phyloP scores from a whole-genome alignment of 2,113 vertebrate species.

The Trichomycterus rosablanca region DNA sequence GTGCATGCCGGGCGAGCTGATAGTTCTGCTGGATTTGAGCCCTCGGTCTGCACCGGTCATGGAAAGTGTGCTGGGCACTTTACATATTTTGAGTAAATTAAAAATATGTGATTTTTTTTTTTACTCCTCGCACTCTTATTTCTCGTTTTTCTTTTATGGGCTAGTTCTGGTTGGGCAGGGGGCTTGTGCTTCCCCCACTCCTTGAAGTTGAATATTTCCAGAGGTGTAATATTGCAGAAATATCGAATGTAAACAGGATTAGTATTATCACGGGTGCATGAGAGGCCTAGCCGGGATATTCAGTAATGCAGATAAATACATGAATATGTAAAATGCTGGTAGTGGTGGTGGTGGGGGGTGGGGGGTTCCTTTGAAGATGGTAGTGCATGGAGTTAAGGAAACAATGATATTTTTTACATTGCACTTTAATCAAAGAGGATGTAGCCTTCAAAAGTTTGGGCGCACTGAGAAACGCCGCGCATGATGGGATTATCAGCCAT shows the following conservation, averaged over 20 bases:
- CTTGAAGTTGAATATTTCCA: conserved; percentile 54
- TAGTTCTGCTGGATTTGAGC: conserved; percentile 72
- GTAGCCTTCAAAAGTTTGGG: conserved; percentile 3
- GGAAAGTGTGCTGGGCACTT: conserved; percentile 49
- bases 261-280: conserved; percentile 58
- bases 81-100: conserved; percentile 67
- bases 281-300: conserved; percentile 45
- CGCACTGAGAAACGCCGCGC: background rate
- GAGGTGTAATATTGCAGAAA: conserved; percentile 49
- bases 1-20: conserved; percentile 70
- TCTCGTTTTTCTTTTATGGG: background rate
- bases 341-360: conserved; percentile 39
- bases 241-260: conserved; percentile 68
- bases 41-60: conserved; percentile 25
- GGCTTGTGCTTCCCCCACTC: conserved; percentile 33
- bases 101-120: conserved; percentile 38
- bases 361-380: conserved; percentile 39
- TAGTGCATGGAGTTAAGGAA: conserved; percentile 38
- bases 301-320: conserved; percentile 60
- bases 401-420: conserved; percentile 39
- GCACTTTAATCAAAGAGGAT: conserved; percentile 23
- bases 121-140: background rate
- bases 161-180: conserved; percentile 54
- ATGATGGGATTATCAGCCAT: background rate
- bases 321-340: conserved; percentile 61